phyloP scores from a whole-genome alignment of 2,888 invertebrate species.

The Cryptocephalus primarius region DNA sequence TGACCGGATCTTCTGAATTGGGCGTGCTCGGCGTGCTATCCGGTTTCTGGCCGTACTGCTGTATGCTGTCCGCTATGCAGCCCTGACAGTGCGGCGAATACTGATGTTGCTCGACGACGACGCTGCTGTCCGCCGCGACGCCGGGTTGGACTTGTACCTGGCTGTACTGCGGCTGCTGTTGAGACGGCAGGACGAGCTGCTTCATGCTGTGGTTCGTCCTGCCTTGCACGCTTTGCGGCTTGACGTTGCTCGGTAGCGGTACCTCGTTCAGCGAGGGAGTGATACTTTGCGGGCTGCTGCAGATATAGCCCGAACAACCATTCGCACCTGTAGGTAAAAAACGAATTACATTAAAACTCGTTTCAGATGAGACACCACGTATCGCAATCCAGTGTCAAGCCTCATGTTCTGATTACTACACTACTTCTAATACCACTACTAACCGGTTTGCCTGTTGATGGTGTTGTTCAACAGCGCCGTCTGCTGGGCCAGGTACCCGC shows the following conservation, averaged over 20 bases:
- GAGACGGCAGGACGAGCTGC: conserved; percentile 19
- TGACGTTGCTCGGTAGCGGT: conserved; percentile 36
- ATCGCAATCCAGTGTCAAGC: too few species aligned
- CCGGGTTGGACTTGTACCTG: conserved; percentile 14
- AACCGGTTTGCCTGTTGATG: conserved; percentile 54
- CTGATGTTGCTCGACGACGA: conserved; percentile 16
- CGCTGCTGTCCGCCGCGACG: conserved; percentile 25
- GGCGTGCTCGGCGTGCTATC: conserved; percentile 43
- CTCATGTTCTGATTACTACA: too few species aligned
- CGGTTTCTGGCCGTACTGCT: conserved; percentile 36
- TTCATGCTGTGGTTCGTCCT: conserved; percentile 13
- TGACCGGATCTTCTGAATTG: conserved; percentile 55
- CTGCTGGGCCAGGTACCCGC: conserved; percentile 83
- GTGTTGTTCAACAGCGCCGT: conserved; percentile 77
- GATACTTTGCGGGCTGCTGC: conserved; percentile 27
- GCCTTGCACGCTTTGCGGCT: conserved; percentile 24
- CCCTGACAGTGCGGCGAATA: conserved; percentile 43
- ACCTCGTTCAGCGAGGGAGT: conserved; percentile 32
- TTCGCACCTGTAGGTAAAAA: conserved; percentile 19
- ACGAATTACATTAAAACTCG: neutral
- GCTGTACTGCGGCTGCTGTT: conserved; percentile 15
- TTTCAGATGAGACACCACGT: too few species aligned
- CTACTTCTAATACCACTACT: conserved; percentile 4
- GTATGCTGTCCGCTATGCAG: conserved; percentile 40
- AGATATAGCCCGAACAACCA: conserved; percentile 28